Conservation (phyloP, 2,888 invertebrate genomes). For the Scotopteryx bipunctaria region DNA sequence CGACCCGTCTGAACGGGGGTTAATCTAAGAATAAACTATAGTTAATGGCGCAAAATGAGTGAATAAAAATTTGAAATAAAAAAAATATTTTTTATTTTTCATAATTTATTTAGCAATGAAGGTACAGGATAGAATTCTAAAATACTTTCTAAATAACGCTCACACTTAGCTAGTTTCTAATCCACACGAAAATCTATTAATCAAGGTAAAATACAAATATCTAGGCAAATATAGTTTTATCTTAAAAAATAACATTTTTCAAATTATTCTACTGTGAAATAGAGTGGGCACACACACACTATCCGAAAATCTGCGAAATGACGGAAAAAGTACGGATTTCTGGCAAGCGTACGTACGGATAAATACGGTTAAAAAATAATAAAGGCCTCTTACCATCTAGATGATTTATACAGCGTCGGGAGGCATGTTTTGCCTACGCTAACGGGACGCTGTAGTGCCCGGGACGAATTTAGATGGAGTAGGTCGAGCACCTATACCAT, state of each 20-base stretch:
- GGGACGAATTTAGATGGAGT: no score
- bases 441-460: no score
- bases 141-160: slow-evolving; percentile 4
- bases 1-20: no score
- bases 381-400: no score
- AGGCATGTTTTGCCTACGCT: no score
- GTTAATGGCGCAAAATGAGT: not conserved
- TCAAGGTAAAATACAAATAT: no score
- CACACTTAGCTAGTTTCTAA: slow-evolving; percentile 1
- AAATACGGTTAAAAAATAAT: no score
- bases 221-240: not conserved
- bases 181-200: not conserved
- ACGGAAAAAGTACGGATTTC: no score
- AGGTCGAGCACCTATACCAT: no score
- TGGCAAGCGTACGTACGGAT: no score
- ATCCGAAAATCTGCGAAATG: not conserved
- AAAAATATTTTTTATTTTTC: not conserved
- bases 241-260: not conserved
- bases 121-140: slow-evolving; percentile 3
- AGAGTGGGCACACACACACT: not conserved
- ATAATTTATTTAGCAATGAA: slow-evolving; percentile 19
- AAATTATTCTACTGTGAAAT: not conserved
- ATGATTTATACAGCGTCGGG: no score
- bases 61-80: not conserved
- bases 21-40: no score